Evolutionary conservation across 2,113 vertebrate species (phyloP), one percentile per base, ranked within the genome.

Genomic region (Xyliphius kryptos): DNA sequence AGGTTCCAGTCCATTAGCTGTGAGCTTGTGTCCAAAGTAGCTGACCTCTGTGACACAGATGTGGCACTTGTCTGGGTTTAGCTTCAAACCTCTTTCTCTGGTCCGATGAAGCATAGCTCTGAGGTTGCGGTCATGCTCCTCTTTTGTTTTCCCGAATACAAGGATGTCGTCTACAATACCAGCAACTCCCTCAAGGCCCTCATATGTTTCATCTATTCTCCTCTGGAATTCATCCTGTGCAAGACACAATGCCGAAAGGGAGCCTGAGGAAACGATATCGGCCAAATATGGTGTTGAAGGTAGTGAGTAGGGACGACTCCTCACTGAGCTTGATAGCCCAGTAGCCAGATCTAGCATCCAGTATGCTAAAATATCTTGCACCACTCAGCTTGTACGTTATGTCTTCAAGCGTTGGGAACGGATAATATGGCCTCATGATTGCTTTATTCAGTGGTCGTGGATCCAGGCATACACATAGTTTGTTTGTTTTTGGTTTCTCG

Each of bases 161-260:
- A 69, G 37, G 2, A 74, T 63, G 48, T 74, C 49, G 4, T 70
- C 57, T 2, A 72, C 58, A 9, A 69, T 65, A 12, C 36, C 59
- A 11, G 60, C 32, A 1, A 71, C 60, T 7, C 60, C 67, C 19
- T 36, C 19, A 12, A 60, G 51, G 9, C 67, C 67, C 19, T 62
- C 38, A 37, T 57, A 62, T 16, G 52, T 71, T 8, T 67, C 36
- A 41, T 57, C 51, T 1, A 57, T 5, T 1, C 36, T 41, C 43
- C 61, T 60, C 37, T 66, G 61, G 21, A 73, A 66, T 21, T 66
- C 17, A 12, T 69, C 51, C 7, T 69, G 71, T 0, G 62, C 67
- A 9, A n/a, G 57, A 52, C 0, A 2, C 14, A 1, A 52, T 13
- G 1, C 50, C 21, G 3, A 26, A 26, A 1, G 50, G 12, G 3